Percentiles rank a stretch among this genome's conserved stretches.
Evolutionary conservation across 37 sponge, comb jelly and placozoan genomes (phyloP).

Genomic region (Corticium candelabrum): DNA sequence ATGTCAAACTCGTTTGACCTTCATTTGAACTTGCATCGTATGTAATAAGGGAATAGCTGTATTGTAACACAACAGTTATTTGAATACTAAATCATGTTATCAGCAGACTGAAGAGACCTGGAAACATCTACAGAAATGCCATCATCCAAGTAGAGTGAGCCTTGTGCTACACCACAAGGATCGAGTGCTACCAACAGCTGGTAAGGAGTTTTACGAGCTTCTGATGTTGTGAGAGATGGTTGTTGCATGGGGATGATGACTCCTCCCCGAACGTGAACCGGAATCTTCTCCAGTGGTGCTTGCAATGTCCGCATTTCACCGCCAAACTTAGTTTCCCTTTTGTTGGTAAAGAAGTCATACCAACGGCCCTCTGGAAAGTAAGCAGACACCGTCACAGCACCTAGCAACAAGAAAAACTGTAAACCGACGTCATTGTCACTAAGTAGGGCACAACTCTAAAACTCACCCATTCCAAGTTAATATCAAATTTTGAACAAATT

Average conservation of each 20-base stretch:
- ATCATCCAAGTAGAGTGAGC: slow-evolving; percentile 73
- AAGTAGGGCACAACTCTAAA: neutral
- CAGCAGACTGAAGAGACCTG: slow-evolving; percentile 22
- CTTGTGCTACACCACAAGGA: slow-evolving; percentile 21
- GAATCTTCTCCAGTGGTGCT: slow-evolving; percentile 48
- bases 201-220: slow-evolving; percentile 43
- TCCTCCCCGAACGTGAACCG: slow-evolving; percentile 58
- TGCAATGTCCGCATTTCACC: slow-evolving; percentile 19
- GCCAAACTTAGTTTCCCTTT: neutral
- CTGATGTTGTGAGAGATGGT: slow-evolving; percentile 54
- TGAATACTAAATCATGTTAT: neutral
- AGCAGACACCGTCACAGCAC: slow-evolving; percentile 28
- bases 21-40: neutral
- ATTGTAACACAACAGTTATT: too few relatives aligned
- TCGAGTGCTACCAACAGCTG: slow-evolving; percentile 69
- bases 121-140: slow-evolving; percentile 30
- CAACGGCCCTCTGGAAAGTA: slow-evolving; percentile 71
- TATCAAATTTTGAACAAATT: neutral
- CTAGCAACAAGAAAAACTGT: slow-evolving; percentile 12
- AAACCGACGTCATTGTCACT: too few relatives aligned
- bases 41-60: neutral
- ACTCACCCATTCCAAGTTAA: neutral
- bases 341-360: slow-evolving; percentile 53
- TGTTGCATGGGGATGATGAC: slow-evolving; percentile 30
- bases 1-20: neutral